phyloP scores from a whole-genome alignment of 2,113 vertebrate genomes.

The Cyprinodon brontotheroides region DNA sequence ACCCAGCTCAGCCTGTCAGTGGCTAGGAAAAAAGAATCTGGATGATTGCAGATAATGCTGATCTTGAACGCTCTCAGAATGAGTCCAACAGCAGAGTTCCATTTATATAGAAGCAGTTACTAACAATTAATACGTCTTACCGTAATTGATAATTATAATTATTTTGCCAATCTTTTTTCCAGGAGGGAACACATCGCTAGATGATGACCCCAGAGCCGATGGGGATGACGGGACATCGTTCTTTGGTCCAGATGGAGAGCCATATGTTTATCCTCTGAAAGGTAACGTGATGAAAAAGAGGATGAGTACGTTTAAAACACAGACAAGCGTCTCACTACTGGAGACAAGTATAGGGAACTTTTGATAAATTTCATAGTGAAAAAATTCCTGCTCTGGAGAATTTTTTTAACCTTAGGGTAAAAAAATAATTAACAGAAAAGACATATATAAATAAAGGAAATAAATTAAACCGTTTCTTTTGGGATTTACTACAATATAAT shows the following conservation, averaged over 20 bases:
- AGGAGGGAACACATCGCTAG: conserved; percentile 90
- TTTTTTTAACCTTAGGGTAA: not conserved
- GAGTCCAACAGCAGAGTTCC: too few relatives aligned
- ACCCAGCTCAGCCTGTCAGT: too few relatives aligned
- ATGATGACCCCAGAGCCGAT: conserved; percentile 90
- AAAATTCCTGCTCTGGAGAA: not conserved
- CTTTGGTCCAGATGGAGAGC: conserved; percentile 86
- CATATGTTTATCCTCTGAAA: conserved; percentile 91
- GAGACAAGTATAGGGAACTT: not conserved
- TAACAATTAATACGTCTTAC: not conserved
- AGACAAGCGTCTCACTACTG: not conserved
- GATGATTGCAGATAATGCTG: too few relatives aligned
- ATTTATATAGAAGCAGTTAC: too few relatives aligned
- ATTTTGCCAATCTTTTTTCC: not conserved
- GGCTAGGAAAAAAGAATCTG: too few relatives aligned
- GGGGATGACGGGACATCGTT: conserved; percentile 96
- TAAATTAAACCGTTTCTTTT: too few relatives aligned
- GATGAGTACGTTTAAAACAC: not conserved
- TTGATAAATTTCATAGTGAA: not conserved
- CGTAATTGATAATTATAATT: not conserved
- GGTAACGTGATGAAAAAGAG: conserved; percentile 74
- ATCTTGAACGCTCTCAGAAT: too few relatives aligned
- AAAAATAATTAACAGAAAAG: not conserved
- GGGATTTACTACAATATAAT: too few relatives aligned
- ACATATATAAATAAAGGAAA: not conserved